A percentile compares a stretch with the other conserved stretches of the same genome.
phyloP scores from a whole-genome alignment of 1,140 invertebrate species.

The Drosophila lini region DNA sequence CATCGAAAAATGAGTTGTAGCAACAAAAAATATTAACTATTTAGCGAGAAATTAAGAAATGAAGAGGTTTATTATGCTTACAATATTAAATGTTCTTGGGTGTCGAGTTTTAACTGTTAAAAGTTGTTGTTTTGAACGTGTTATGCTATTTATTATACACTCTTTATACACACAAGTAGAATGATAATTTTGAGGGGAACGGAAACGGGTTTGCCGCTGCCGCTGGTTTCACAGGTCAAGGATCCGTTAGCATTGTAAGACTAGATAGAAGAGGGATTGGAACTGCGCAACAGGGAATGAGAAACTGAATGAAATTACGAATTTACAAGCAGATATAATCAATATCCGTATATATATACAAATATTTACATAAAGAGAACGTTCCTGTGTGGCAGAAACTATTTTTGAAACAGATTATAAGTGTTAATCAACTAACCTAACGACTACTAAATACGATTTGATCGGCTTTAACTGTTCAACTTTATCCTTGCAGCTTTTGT shows the following conservation, averaged over 20 bases:
- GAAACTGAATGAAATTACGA: constrained; percentile 51
- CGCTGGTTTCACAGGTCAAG: constrained; percentile 49
- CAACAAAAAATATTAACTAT: background rate
- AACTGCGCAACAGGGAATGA: constrained; percentile 48
- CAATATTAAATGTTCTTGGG: constrained; percentile 52
- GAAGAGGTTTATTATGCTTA: constrained; percentile 27
- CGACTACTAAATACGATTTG: constrained; percentile 1
- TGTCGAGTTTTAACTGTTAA: constrained; percentile 53
- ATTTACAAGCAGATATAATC: constrained; percentile 56
- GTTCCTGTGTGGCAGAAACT: constrained; percentile 17
- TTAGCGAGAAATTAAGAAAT: background rate
- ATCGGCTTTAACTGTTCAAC: constrained; percentile 25
- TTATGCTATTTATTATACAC: constrained; percentile 18
- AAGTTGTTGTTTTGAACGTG: constrained; percentile 34
- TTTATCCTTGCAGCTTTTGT: constrained; percentile 75
- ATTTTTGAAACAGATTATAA: constrained; percentile 46
- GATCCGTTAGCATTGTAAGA: constrained; percentile 35
- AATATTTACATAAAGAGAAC: constrained; percentile 29
- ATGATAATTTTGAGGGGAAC: background rate
- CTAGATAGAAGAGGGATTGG: constrained; percentile 41
- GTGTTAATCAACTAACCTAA: constrained; percentile 42
- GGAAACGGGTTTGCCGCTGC: background rate
- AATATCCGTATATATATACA: constrained; percentile 46
- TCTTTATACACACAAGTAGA: constrained; percentile 11
- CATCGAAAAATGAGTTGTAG: constrained; percentile 21